Base-by-base conservation (phyloP, 2,888 invertebrate genomes). In the Gerris lacustris region DNA sequence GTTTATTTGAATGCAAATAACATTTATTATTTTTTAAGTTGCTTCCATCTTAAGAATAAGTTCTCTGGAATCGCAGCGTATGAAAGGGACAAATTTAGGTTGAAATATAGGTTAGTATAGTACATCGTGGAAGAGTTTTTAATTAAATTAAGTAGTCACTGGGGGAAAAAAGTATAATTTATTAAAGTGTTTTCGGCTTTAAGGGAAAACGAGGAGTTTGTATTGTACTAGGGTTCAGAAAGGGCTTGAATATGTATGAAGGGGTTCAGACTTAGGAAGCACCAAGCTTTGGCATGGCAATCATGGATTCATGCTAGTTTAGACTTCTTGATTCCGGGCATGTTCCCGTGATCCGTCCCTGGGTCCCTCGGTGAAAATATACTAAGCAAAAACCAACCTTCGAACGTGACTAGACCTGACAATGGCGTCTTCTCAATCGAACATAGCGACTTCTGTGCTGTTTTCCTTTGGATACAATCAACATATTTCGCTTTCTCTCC, bases 221-320 rank as follows among this genome's bases (percentile, higher is more conserved):
- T 55, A 15, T 55, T 55, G 31, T 31, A 31, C 31, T 31, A 31
- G 55, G 55, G 55, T 55, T 55, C 15, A 11, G 55, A 55, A 55
- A 55, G 55, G 55, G 55, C 55, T 55, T 55, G 55, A 55, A 55
- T 55, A 55, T 55, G 55, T 55, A 55, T 55, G 55, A 55, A 55
- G 55, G 55, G 15, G 55, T 15, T 55, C 55, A 11, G 55, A 11
- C 9, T 55, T 55, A 55, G 55, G 55, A 15, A 15, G 9, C 55
- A 11, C 15, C 15, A 2, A 11, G 55, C 55, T 9, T 11, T 55
- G 55, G 15, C 15, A 55, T 15, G 15, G 55, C 15, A 55, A 55
- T 55, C 55, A 15, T 55, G 55, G 15, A 55, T 55, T 55, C 55
- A 55, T 15, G 15, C 55, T 55, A 11, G 9, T 11, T 55, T 55